A percentile compares a stretch with the other conserved stretches of the same genome.
Evolutionary conservation across 1,140 invertebrate genomes (phyloP).

Genomic region (Eurosta solidaginis): DNA sequence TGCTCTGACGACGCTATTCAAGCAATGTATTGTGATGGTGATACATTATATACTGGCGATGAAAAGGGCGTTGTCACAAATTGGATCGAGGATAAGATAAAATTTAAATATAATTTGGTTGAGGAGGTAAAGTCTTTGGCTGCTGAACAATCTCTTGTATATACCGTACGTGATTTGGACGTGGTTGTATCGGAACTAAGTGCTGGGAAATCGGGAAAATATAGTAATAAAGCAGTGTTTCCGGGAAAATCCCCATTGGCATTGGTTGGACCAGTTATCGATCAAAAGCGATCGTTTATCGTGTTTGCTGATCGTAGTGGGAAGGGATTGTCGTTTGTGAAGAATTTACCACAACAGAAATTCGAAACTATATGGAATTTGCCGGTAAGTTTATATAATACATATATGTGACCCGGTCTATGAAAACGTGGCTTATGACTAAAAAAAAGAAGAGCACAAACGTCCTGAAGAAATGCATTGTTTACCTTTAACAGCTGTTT

Average conservation of each 20-base stretch:
- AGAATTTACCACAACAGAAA: constrained; percentile 44
- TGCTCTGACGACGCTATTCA: constrained; percentile 54
- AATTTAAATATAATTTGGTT: constrained; percentile 56
- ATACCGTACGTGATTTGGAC: constrained; percentile 54
- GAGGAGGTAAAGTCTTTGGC: constrained; percentile 56
- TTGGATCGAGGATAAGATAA: constrained; percentile 55
- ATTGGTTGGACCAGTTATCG: constrained; percentile 45
- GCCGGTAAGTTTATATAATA: constrained; percentile 38
- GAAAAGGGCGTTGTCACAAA: constrained; percentile 57
- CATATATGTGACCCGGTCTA: too few relatives aligned
- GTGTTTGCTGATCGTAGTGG: constrained; percentile 54
- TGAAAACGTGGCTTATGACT: too few relatives aligned
- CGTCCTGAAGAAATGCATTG: too few relatives aligned
- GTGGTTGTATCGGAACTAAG: constrained; percentile 48
- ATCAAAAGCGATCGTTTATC: constrained; percentile 42
- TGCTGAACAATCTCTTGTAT: constrained; percentile 48
- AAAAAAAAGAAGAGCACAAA: too few relatives aligned
- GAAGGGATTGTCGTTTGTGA: constrained; percentile 48
- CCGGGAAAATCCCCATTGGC: constrained; percentile 51
- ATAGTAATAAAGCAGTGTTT: constrained; percentile 51
- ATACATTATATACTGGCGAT: constrained; percentile 52
- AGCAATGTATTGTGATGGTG: constrained; percentile 50
- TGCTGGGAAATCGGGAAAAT: constrained; percentile 51
- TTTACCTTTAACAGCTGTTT: too few relatives aligned
- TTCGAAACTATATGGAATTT: constrained; percentile 45